Base-by-base conservation (phyloP, 1,140 invertebrate species). In the Fopius arisanus region DNA sequence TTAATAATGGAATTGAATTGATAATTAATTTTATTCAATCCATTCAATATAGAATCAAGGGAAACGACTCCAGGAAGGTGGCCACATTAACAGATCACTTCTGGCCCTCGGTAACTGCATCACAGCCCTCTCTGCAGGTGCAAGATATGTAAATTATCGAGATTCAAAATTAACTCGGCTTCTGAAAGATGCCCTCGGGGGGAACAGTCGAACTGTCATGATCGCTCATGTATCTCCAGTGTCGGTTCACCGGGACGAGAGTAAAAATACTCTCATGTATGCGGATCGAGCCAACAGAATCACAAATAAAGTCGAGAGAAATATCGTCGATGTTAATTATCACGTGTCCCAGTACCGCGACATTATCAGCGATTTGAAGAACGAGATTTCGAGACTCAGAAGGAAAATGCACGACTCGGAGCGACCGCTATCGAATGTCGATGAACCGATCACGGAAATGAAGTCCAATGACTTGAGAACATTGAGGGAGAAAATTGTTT, bases 81-180 rank as follows among this genome's bases (percentile, higher is more conserved):
- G 95, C 10, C 96, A 98, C 83, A 99, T 99, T 70, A 99, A 99
- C 87, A 90, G 95, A 26, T 97, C 95, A 0, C 89, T 98, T 0
- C 85, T 98, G 23, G 97, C 97, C 0, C 89, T 99, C 29, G 97
- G 96, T 0, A 99, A 98, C 88, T 97, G 96, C 80, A 98, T 98
- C 78, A 98, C 97, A 86, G 96, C 96, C 0, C 86, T 98, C 4
- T 96, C 93, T 1, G 93, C 92, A 16, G 93, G 93, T 14, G 95
- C 95, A 9, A 92, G 94, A 78, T 98, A 97, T 83, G 96, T 98
- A 0, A 98, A 98, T 88, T 98, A 96, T 84, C 90, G 97, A 3
- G 97, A 99, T 85, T 97, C 96, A 10, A 99, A 99, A 87, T 87
- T 99, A 43, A 99, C 97, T 0, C 88, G 94, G 9, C 82, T 96